Conservation (phyloP, 2,888 invertebrate species). For the Calameuta filiformis region DNA sequence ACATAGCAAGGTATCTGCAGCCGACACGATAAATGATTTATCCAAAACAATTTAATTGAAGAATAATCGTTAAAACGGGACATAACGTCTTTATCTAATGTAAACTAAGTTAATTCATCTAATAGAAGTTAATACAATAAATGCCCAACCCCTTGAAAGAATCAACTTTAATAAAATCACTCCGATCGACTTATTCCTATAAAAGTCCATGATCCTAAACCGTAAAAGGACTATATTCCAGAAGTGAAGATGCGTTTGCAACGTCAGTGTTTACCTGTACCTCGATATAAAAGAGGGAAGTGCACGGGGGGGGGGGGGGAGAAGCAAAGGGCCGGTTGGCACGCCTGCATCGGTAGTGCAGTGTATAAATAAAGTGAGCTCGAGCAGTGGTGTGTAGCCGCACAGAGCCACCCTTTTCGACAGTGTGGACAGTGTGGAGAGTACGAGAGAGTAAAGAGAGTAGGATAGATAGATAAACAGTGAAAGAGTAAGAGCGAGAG, state of each 20-base stretch:
- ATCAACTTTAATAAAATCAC: not conserved
- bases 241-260: not conserved
- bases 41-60: not conserved
- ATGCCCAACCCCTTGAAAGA: not conserved
- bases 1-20: not conserved
- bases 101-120: not conserved
- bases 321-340: constrained; percentile 2
- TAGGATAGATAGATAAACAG: not conserved
- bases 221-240: not conserved
- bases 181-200: not conserved
- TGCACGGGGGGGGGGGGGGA: constrained; percentile 5
- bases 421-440: not conserved
- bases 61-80: not conserved
- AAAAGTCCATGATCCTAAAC: not conserved
- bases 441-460: not conserved
- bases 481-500: not conserved
- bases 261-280: not conserved
- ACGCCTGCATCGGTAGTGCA: constrained; percentile 33
- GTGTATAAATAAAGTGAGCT: constrained; percentile 44
- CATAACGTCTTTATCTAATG: not conserved
- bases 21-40: not conserved
- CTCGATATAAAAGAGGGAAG: constrained; percentile 8
- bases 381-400: not conserved
- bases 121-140: not conserved
- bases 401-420: not conserved